These are phyloP conservation scores for Callopanchax toddi DNA, from an alignment of 2,113 vertebrate genomes.

Conservation along the genomic window DNA sequence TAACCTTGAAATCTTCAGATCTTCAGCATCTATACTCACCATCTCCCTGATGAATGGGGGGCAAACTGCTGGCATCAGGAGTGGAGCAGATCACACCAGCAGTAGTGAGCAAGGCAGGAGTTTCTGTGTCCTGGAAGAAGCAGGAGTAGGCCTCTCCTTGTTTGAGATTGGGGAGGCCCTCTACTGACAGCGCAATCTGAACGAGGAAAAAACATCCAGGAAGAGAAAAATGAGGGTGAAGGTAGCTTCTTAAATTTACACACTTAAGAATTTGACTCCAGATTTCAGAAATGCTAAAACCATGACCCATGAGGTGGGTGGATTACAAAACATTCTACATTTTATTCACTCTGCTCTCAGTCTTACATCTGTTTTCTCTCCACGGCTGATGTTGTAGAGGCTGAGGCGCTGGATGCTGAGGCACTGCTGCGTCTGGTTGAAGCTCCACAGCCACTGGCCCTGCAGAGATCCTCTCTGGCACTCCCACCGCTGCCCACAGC, in stretches of 20 bases:
- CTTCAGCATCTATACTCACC: too few relatives aligned
- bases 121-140: slow-evolving; percentile 89
- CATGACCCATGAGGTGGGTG: not conserved
- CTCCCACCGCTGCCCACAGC: slow-evolving; percentile 87
- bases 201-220: not conserved
- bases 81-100: slow-evolving; percentile 88
- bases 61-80: slow-evolving; percentile 83
- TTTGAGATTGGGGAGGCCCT: slow-evolving; percentile 83
- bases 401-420: slow-evolving; percentile 84
- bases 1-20: too few relatives aligned
- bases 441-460: slow-evolving; percentile 95
- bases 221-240: not conserved
- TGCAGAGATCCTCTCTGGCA: slow-evolving; percentile 81
- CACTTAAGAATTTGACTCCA: not conserved
- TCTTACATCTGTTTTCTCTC: slow-evolving; percentile 86
- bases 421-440: slow-evolving; percentile 85
- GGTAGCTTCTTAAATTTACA: not conserved
- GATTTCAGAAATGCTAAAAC: not conserved
- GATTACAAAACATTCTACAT: not conserved
- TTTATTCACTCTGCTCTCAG: too few relatives aligned
- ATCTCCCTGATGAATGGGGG: slow-evolving; percentile 81
- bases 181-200: slow-evolving; percentile 87
- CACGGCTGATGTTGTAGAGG: slow-evolving; percentile 91
- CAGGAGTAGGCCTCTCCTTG: slow-evolving; percentile 89
- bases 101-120: slow-evolving; percentile 81